phyloP scores from a whole-genome alignment of 2,113 vertebrate genomes.

The Actenoides hombroni region DNA sequence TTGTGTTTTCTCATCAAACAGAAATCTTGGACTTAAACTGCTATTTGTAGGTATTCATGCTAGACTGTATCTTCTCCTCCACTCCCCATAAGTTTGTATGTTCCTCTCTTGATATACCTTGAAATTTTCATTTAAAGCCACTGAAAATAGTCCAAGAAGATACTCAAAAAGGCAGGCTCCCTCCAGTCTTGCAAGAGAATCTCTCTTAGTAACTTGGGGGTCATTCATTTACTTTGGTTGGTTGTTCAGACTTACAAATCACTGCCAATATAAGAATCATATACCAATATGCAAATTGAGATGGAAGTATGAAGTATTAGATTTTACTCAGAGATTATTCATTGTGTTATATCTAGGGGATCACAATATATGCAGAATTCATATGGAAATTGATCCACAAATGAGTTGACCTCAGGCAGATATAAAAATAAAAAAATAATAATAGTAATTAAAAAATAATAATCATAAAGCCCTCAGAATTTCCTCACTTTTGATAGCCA shows the following conservation, averaged over 20 bases:
- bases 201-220: neutral
- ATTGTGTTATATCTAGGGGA: neutral
- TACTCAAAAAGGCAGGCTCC: neutral
- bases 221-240: neutral
- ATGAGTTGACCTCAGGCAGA: neutral
- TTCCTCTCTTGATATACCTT: neutral
- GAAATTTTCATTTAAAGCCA: neutral
- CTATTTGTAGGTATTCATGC: neutral
- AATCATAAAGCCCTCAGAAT: neutral
- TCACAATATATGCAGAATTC: neutral
- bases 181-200: neutral
- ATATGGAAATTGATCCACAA: neutral
- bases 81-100: neutral
- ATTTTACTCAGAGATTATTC: neutral
- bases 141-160: neutral
- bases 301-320: neutral
- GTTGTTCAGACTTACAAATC: neutral
- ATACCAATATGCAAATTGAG: neutral
- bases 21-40: neutral
- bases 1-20: neutral
- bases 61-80: neutral
- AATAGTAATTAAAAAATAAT: neutral
- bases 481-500: neutral
- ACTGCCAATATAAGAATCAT: neutral
- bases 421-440: neutral